Percentiles rank a stretch among this genome's conserved stretches.
These are phyloP conservation scores for Scotopteryx bipunctaria DNA, from an alignment of 2,888 invertebrate species.

Conservation along the genomic window DNA sequence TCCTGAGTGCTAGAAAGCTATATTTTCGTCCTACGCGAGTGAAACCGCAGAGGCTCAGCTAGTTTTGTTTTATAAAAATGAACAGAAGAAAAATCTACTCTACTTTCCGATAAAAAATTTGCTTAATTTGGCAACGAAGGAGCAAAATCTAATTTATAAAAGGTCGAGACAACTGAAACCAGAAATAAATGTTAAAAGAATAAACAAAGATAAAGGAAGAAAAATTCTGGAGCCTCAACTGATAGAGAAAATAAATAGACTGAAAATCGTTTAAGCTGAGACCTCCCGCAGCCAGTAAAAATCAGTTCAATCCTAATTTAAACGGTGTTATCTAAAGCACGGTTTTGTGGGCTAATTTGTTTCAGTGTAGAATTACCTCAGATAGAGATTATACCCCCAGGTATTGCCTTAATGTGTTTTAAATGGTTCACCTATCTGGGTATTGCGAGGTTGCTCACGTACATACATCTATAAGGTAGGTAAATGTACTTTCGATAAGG, in stretches of 20 bases:
- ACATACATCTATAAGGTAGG: too few species aligned
- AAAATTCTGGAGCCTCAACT: conserved; percentile 7
- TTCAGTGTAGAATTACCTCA: conserved; percentile 46
- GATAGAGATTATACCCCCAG: conserved; percentile 34
- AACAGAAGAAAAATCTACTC: not conserved
- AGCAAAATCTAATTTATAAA: conserved; percentile 16
- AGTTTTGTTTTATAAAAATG: not conserved
- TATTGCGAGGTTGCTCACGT: conserved; percentile 8
- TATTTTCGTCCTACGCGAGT: too few species aligned
- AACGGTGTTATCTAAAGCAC: conserved; percentile 54
- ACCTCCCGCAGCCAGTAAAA: conserved; percentile 55
- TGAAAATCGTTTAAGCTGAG: conserved; percentile 52
- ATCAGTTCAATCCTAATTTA: conserved; percentile 60
- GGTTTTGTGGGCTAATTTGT: conserved; percentile 56
- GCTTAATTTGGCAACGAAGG: not conserved
- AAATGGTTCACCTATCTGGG: conserved; percentile 28
- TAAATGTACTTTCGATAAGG: conserved; percentile 14
- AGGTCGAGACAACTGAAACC: conserved; percentile 11
- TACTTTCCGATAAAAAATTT: not conserved
- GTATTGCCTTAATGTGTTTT: conserved; percentile 31
- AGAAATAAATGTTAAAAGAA: conserved; percentile 6
- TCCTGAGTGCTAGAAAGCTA: too few species aligned
- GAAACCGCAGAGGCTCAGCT: too few species aligned
- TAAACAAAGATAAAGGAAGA: conserved; percentile 7
- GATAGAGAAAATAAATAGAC: conserved; percentile 27